Base-by-base conservation (phyloP, 2,113 vertebrate species). In the Thamnaconus septentrionalis region DNA sequence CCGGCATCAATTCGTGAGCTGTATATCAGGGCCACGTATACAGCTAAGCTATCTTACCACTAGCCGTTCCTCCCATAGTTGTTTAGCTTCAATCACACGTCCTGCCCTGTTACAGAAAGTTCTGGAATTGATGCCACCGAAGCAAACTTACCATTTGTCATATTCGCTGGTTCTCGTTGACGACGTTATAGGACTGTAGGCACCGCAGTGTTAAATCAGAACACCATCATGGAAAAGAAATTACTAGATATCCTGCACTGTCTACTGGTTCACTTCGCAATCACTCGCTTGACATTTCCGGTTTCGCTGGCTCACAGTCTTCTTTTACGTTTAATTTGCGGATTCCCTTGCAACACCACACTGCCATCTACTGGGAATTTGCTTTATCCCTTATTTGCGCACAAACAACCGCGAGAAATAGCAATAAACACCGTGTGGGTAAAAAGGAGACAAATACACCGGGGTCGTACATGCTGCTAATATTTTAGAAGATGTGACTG, bases 111-210 rank as follows among this genome's bases (percentile, higher is more conserved):
- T 31, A 4, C 56, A 4, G 12, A 52, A 48, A 53, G 40, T n/a
- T 11, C 4, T 5, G 3, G 10, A 48, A 39, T 49, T 12, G 18
- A n/a, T 42, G 4, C 12, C 8, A 41, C 46, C 8, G 11, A 42
- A 31, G 12, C 1, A 5, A 10, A 82, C 90, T 48, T 83, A 92
- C 91, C 91, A 70, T 92, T 92, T 63, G 91, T 92, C 91, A 92
- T 92, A 8, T 66, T 90, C 54, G 77, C 83, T 63, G 69, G 41
- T 82, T 76, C 40, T 69, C 53, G 80, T 57, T 53, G 60, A 63
- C 58, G 46, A 50, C 41, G 41, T 51, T 68, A 53, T 50, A 42
- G 39, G 8, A 69, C 52, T 45, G 52, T 45, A 69, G 18, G 67
- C 40, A 44, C 57, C 44, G 39, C 61, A n/a, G 41, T 6, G 9